Base-by-base conservation (phyloP, 1,140 invertebrate genomes). In the Procambarus virginalis region DNA sequence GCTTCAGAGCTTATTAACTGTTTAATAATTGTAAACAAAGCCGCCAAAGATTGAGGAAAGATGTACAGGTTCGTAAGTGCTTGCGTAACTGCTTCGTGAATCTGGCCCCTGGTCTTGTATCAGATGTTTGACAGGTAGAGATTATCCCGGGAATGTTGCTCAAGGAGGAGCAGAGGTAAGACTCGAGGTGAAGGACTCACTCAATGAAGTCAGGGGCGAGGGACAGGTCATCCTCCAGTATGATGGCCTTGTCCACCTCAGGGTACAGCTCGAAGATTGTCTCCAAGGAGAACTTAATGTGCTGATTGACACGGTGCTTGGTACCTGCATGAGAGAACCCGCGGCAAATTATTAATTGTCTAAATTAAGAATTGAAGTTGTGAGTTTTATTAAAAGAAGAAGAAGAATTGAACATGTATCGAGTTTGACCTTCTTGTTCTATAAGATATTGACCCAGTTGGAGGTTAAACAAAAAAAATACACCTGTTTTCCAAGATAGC, bases 201-300 rank as follows among this genome's bases (percentile, higher is more conserved):
- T 78, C 81, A 10, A 88, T 73, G 46, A 88, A 81, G 68, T 88
- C 86, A 1, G 78, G 78, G 20, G 86, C 60, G 6, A 88, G 64
- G 4, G 45, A 49, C 2, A 88, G 79, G 86, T 88, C 86, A 64
- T 88, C 86, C 64, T 88, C 86, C 14, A 88, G 48, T 3, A 88
- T 70, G 46, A 88, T 88, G 5, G 79, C 78, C 75, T 81, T 88
- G 77, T 88, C 79, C 60, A 81, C 86, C 14, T 81, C 46, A 34
- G 86, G 86, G n/a, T 70, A 88, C 2, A 55, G 45, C 22, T 68
- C 34, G 78, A 88, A 81, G 78, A 88, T 81, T 5, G 86, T 81
- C 5, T 70, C n/a, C 2, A 88, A 48, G 77, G 86, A 88, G 60
- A 88, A 88, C 60, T 75, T 81, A 78, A 88, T 70, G 86, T 88